These are phyloP conservation scores for Triops longicaudatus DNA, from an alignment of 1,140 invertebrate genomes.

Conservation along the genomic window DNA sequence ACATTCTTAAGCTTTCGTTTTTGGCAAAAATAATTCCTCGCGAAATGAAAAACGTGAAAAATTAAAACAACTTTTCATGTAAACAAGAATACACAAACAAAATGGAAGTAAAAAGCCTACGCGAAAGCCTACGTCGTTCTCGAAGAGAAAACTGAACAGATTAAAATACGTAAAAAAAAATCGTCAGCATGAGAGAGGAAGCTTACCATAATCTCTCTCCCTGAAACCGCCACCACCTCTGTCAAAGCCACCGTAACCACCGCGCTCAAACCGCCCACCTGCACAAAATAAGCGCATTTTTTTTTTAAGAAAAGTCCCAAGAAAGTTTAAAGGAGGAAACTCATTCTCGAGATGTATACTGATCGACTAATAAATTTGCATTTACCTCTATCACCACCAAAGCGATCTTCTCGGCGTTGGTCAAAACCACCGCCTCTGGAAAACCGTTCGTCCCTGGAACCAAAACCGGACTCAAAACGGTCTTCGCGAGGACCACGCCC, in stretches of 20 bases:
- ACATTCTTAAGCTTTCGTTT: no score
- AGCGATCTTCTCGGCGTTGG: slow-evolving; percentile 35
- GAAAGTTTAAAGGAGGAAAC: no score
- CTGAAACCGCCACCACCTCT: slow-evolving; percentile 33
- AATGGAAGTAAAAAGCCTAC: not conserved
- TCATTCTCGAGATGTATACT: not conserved
- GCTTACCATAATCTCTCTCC: slow-evolving; percentile 16
- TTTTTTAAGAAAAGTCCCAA: not conserved
- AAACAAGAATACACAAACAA: no score
- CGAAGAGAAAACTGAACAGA: not conserved
- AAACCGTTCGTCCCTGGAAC: slow-evolving; percentile 19
- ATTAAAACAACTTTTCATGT: no score
- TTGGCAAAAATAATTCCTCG: no score
- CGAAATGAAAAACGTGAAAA: no score
- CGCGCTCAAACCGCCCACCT: slow-evolving; percentile 31
- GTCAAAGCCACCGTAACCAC: slow-evolving; percentile 32
- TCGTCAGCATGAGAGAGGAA: not conserved
- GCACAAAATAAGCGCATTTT: not conserved
- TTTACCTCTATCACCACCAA: slow-evolving; percentile 27
- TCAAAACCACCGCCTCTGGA: slow-evolving; percentile 37
- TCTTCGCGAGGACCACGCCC: slow-evolving; percentile 27
- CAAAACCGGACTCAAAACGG: slow-evolving; percentile 21
- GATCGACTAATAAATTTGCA: not conserved
- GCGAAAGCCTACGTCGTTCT: no score
- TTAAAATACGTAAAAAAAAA: not conserved